Conservation (phyloP, 2,113 vertebrate species). For the Corythaeola cristata region DNA sequence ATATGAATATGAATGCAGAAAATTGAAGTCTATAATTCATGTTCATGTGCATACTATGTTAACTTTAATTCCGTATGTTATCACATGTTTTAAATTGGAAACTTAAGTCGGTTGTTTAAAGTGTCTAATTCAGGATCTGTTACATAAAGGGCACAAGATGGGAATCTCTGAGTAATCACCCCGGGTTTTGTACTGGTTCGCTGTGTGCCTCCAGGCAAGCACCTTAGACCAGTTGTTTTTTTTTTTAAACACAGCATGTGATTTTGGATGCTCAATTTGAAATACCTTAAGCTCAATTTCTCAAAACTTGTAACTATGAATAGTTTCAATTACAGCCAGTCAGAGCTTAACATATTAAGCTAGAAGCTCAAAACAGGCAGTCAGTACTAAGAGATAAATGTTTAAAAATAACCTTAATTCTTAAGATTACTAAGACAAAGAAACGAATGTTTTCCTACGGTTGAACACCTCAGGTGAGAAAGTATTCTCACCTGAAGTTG, state of each 20-base stretch:
- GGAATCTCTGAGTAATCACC: neutral
- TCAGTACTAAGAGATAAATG: neutral
- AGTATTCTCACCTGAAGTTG: neutral
- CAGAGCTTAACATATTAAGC: neutral
- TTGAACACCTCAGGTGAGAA: neutral
- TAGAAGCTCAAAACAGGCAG: neutral
- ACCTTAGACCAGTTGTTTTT: neutral
- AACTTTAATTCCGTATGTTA: neutral
- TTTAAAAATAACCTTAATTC: neutral
- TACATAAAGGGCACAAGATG: neutral
- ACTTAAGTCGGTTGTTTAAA: neutral
- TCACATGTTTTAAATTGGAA: neutral
- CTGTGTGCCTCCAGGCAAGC: neutral
- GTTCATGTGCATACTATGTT: neutral
- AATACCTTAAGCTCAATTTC: neutral
- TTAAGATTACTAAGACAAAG: neutral
- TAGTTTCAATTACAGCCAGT: neutral
- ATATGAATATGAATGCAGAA: neutral
- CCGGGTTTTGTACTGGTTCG: neutral
- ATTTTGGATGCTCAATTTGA: neutral
- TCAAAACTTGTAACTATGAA: neutral
- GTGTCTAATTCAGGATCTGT: neutral
- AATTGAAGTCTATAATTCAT: neutral
- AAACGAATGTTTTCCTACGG: neutral
- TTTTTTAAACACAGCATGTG: neutral